phyloP scores from a whole-genome alignment of 2,888 invertebrate genomes.

The Dusona sp. region DNA sequence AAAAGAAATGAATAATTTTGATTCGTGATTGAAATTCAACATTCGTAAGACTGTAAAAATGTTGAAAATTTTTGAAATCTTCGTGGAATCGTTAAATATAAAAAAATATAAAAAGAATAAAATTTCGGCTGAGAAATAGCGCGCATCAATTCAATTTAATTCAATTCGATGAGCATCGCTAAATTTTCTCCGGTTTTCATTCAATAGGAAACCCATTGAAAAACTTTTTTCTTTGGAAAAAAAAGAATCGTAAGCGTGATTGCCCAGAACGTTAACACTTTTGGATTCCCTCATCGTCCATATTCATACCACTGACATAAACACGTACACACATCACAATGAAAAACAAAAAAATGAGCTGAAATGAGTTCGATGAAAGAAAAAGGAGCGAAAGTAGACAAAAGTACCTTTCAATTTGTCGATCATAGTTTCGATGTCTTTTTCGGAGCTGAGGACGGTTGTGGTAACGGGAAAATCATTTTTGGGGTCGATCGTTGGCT shows the following conservation, averaged over 20 bases:
- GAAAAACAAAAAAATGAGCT: slow-evolving; percentile 24
- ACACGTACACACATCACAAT: slow-evolving; percentile 55
- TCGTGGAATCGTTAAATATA: no score
- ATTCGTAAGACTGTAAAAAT: no score
- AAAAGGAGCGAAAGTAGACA: slow-evolving; percentile 71
- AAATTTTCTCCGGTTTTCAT: not conserved
- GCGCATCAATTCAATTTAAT: not conserved
- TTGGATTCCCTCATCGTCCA: slow-evolving; percentile 24
- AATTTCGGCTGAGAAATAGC: not conserved
- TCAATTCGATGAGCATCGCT: not conserved
- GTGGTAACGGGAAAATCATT: slow-evolving; percentile 76
- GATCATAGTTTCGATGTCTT: slow-evolving; percentile 83
- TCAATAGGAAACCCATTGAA: not conserved
- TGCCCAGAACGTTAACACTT: not conserved
- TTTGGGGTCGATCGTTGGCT: slow-evolving; percentile 70
- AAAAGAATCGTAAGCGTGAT: slow-evolving; percentile 5
- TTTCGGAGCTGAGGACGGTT: slow-evolving; percentile 78
- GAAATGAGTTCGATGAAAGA: slow-evolving; percentile 28
- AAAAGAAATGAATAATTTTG: no score
- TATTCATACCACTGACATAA: slow-evolving; percentile 64
- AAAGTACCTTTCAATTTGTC: slow-evolving; percentile 79
- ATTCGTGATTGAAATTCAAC: no score
- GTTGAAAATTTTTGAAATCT: no score
- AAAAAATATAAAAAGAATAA: no score
- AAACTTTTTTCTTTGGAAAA: not conserved